Conservation (phyloP, 1,140 invertebrate species). For the Caenorhabditis remanei region DNA sequence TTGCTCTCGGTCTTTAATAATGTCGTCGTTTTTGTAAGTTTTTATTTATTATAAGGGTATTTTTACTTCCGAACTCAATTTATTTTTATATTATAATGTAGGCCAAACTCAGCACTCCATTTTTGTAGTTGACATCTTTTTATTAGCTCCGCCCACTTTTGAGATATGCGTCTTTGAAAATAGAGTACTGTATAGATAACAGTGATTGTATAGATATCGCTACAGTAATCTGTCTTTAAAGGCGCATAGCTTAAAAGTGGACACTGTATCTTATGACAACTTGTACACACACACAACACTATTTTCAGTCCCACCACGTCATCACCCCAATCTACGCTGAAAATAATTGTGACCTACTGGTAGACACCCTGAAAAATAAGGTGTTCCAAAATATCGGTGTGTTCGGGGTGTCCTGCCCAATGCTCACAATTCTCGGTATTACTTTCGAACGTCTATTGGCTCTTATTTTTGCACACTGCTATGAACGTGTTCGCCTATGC, state of each 20-base stretch:
- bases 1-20: background rate
- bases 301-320: slow-evolving; percentile 16
- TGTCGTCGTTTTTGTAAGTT: slow-evolving; percentile 18
- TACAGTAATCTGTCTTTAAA: no score
- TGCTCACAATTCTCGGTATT: slow-evolving; percentile 21
- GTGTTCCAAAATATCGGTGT: background rate
- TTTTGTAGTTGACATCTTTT: no score
- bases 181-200: no score
- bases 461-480: background rate
- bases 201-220: no score
- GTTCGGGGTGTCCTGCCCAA: background rate
- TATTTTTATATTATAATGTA: no score
- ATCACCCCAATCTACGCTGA: background rate
- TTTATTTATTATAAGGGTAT: background rate
- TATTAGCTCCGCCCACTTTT: no score
- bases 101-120: no score
- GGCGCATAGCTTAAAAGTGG: no score
- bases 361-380: background rate
- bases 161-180: no score
- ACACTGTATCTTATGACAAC: no score
- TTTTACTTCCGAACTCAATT: no score
- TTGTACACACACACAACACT: no score
- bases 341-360: background rate
- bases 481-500: background rate
- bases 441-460: background rate